Conservation (phyloP, 2,113 vertebrate genomes). For the Ictalurus punctatus region DNA sequence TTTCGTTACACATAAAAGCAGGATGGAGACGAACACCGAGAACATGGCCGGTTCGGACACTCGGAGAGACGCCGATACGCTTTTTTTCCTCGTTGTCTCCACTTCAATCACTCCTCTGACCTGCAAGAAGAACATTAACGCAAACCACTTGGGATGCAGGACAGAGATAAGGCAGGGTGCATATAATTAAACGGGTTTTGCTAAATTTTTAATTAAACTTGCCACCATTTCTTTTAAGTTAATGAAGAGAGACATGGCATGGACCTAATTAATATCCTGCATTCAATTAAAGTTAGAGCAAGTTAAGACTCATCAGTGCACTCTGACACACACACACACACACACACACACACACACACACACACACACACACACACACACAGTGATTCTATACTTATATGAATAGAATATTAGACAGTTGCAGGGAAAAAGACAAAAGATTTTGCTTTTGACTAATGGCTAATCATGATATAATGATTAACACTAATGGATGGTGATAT, state of each 20-base stretch:
- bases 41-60: not conserved
- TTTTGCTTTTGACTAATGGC: not conserved
- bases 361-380: not conserved
- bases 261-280: conserved; percentile 48
- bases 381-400: not conserved
- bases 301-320: conserved; percentile 37
- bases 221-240: conserved; percentile 43
- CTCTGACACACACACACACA: not conserved
- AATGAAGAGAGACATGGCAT: conserved; percentile 19
- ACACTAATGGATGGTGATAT: not conserved
- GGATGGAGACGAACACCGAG: not conserved
- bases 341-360: not conserved
- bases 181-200: conserved; percentile 57
- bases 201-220: conserved; percentile 58
- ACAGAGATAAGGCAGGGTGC: conserved; percentile 31
- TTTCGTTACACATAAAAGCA: not conserved
- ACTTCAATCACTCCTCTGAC: not conserved
- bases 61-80: not conserved
- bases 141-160: not conserved
- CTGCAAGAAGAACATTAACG: not conserved
- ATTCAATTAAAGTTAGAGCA: conserved; percentile 46
- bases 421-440: not conserved
- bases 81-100: not conserved
- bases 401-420: not conserved
- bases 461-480: not conserved